phyloP scores from a whole-genome alignment of 2,113 vertebrate species.

The Odontesthes bonariensis region DNA sequence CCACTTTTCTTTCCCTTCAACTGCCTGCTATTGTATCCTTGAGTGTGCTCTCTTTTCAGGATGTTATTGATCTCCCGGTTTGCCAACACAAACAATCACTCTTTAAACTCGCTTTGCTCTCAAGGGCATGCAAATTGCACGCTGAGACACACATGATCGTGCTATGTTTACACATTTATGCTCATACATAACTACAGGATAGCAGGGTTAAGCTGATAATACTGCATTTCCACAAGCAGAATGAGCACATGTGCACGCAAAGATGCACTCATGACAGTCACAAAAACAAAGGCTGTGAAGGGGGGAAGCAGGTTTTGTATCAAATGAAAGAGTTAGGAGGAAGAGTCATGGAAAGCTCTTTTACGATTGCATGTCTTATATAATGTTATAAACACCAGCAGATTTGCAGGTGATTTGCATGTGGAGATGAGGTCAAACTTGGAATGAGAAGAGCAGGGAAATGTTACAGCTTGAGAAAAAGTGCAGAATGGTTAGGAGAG shows the following conservation, averaged over 20 bases:
- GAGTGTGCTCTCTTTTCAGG: conserved; percentile 57
- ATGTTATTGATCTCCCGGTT: conserved; percentile 61
- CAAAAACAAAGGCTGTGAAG: background rate
- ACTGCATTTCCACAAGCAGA: conserved; percentile 21
- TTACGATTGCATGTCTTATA: conserved; percentile 2
- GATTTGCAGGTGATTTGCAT: background rate
- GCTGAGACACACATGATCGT: conserved; percentile 5
- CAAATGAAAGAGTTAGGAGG: background rate
- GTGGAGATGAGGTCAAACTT: background rate
- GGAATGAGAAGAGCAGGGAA: background rate
- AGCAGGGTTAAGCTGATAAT: conserved; percentile 38
- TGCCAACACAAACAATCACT: conserved; percentile 42
- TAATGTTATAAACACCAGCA: conserved; percentile 2
- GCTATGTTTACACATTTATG: conserved; percentile 11
- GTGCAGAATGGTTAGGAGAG: conserved; percentile 13
- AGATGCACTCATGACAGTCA: background rate
- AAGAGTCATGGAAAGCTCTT: background rate
- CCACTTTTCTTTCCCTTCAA: conserved; percentile 35
- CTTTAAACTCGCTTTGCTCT: conserved; percentile 38
- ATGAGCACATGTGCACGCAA: conserved; percentile 4
- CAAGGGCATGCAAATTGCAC: conserved; percentile 32
- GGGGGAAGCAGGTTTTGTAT: background rate
- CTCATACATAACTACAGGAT: conserved; percentile 2
- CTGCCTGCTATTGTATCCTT: conserved; percentile 39
- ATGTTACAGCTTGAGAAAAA: conserved; percentile 28